phyloP scores from a whole-genome alignment of 2,797 vertebrate species.

The Ara ararauna region DNA sequence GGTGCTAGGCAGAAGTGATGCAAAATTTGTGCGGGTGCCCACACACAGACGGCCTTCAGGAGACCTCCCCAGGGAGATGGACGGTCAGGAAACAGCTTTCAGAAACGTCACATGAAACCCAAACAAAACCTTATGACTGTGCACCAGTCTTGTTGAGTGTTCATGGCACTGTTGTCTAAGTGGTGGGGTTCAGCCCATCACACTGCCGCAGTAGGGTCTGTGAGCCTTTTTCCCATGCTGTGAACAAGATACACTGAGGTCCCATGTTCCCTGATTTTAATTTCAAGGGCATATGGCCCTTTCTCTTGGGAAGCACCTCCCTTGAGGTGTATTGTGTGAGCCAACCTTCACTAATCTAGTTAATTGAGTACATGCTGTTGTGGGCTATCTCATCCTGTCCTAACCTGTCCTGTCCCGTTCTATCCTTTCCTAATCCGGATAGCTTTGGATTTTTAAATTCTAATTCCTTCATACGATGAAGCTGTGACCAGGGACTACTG shows the following conservation, averaged over 20 bases:
- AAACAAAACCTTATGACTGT: background rate
- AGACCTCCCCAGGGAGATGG: background rate
- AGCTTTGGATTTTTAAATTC: background rate
- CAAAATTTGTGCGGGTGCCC: accelerated
- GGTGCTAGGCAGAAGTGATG: background rate
- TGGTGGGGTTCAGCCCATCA: background rate
- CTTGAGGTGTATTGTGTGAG: background rate
- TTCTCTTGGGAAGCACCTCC: background rate
- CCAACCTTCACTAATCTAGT: background rate
- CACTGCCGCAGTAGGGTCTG: background rate
- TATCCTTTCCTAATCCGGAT: background rate
- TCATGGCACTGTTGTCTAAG: background rate
- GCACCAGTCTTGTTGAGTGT: background rate
- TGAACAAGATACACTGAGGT: background rate
- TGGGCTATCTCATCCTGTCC: background rate
- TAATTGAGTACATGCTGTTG: background rate
- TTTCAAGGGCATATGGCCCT: accelerated
- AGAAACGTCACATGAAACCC: background rate
- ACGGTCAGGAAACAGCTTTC: background rate
- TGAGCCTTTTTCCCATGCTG: background rate
- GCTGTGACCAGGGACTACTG: background rate
- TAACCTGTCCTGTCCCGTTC: background rate
- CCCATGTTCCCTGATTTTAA: background rate
- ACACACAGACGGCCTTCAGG: too few relatives aligned
- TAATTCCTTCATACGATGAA: background rate